Evolutionary conservation across 1,140 invertebrate genomes (phyloP).

Genomic region (Zaprionus lachaisei): DNA sequence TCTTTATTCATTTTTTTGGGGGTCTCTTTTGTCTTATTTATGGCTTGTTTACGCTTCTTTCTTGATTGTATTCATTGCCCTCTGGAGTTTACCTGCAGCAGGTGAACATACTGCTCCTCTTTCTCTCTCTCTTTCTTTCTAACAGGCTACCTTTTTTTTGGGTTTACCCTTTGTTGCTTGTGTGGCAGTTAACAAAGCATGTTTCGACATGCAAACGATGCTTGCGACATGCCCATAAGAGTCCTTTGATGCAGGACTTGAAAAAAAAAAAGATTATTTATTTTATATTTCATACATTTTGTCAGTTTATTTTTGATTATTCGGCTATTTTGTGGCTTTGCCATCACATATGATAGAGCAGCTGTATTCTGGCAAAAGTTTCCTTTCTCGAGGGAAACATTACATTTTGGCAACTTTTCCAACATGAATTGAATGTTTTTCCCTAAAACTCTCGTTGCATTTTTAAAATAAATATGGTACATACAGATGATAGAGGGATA

Average conservation of each 20-base stretch:
- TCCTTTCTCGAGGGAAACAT: conserved; percentile 14
- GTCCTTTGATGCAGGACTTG: conserved; percentile 14
- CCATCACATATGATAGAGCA: conserved; percentile 11
- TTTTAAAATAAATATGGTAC: neutral
- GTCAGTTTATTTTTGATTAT: conserved; percentile 11
- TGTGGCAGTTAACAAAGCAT: conserved; percentile 43
- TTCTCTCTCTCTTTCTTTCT: neutral
- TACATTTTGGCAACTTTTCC: conserved; percentile 17
- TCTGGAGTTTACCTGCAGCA: conserved; percentile 54
- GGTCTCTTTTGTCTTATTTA: conserved; percentile 25
- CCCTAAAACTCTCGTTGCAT: neutral
- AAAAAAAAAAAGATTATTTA: conserved; percentile 15
- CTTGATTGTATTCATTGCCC: conserved; percentile 73
- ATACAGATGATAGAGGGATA: neutral
- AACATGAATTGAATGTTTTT: conserved; percentile 17
- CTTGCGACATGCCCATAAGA: conserved; percentile 18
- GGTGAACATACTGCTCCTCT: neutral
- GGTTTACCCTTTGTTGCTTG: conserved; percentile 13
- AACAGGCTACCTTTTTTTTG: conserved; percentile 6
- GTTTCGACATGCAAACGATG: conserved; percentile 44
- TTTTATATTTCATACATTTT: conserved; percentile 9
- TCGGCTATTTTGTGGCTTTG: conserved; percentile 2
- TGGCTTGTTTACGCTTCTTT: conserved; percentile 67
- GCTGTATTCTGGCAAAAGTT: conserved; percentile 9
- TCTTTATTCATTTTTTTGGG: conserved; percentile 15